Evolutionary conservation across 2,888 invertebrate species (phyloP).

Genomic region (Himalopsyche japonica): DNA sequence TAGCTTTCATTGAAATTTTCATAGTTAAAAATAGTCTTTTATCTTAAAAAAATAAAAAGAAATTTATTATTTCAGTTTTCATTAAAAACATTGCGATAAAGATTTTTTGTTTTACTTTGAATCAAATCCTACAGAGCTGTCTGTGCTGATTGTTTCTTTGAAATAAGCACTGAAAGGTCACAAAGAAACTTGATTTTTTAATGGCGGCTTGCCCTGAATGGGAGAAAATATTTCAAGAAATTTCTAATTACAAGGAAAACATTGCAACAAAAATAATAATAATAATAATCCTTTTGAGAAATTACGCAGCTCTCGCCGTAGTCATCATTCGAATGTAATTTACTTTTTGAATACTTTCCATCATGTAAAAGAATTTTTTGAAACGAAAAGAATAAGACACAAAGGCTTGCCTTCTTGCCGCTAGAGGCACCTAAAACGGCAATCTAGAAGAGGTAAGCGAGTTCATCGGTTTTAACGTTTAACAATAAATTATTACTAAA

Average conservation of each 20-base stretch:
- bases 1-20: too few relatives aligned
- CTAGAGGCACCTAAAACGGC: background rate
- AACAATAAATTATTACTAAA: too few relatives aligned
- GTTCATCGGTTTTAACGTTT: too few relatives aligned
- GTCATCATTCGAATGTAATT: background rate
- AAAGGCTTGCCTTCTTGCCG: background rate
- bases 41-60: too few relatives aligned
- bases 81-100: background rate
- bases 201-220: background rate
- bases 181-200: background rate
- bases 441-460: background rate
- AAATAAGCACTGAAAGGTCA: background rate
- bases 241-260: conserved; percentile 1
- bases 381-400: conserved; percentile 7
- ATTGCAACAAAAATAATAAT: background rate
- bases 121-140: background rate
- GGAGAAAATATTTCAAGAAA: background rate
- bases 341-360: conserved; percentile 1
- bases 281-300: conserved; percentile 4
- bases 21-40: too few relatives aligned
- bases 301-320: background rate
- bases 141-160: background rate
- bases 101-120: background rate
- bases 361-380: conserved; percentile 1
- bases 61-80: too few relatives aligned